These are phyloP conservation scores for Spilarctia lutea DNA, from an alignment of 2,888 invertebrate genomes.

Conservation along the genomic window DNA sequence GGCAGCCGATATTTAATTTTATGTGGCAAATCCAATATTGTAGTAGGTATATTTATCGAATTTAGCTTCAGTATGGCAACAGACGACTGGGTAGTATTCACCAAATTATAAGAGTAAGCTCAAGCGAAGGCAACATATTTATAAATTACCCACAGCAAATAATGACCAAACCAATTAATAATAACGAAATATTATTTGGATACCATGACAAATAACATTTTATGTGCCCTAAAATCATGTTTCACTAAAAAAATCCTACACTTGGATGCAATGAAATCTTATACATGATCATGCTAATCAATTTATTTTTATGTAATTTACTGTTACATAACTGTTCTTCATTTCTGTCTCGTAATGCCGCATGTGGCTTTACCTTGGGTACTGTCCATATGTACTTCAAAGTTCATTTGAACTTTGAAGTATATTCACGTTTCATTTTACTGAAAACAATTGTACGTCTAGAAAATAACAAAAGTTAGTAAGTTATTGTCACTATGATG, in stretches of 20 bases:
- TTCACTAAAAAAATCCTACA: neutral
- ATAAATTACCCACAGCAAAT: neutral
- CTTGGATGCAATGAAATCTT: neutral
- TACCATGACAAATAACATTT: neutral
- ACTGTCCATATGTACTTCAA: neutral
- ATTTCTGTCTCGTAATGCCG: neutral
- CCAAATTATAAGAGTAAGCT: neutral
- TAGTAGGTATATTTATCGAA: neutral
- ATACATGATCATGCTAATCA: neutral
- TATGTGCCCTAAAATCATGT: neutral
- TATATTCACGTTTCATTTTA: neutral
- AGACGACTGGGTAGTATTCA: neutral
- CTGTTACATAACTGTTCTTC: neutral
- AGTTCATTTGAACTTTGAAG: neutral
- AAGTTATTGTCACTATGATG: slow-evolving; percentile 32
- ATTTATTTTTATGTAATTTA: neutral
- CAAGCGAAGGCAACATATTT: neutral
- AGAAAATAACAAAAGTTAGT: slow-evolving; percentile 35
- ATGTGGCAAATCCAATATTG: neutral
- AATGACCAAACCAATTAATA: neutral
- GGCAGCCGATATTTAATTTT: neutral
- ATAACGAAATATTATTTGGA: neutral
- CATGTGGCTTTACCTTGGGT: neutral
- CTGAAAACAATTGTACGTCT: slow-evolving; percentile 7
- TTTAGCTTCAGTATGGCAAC: neutral